These are phyloP conservation scores for Umimayanthus kanabou DNA, from an alignment of 92 coral and sea anemone genomes.

Conservation along the genomic window DNA sequence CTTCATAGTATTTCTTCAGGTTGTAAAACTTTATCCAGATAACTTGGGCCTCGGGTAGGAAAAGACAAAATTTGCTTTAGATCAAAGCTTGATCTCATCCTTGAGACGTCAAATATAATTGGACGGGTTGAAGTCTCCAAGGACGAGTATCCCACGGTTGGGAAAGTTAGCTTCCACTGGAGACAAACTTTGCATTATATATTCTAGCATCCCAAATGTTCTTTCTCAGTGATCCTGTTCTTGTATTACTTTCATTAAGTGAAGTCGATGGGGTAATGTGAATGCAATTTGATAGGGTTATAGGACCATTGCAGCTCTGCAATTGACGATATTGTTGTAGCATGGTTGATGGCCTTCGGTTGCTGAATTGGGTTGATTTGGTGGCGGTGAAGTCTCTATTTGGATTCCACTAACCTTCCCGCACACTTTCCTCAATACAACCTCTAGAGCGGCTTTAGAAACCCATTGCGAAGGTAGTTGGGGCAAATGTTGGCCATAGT, in stretches of 20 bases:
- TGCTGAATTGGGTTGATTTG: constrained; percentile 9
- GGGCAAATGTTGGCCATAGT: too few species aligned
- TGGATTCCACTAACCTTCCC: constrained; percentile 36
- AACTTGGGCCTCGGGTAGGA: constrained; percentile 48
- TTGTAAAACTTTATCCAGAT: constrained; percentile 50
- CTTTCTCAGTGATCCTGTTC: constrained; percentile 33
- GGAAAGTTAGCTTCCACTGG: constrained; percentile 47
- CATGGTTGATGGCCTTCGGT: constrained; percentile 37
- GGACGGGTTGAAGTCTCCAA: not conserved
- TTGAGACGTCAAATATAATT: constrained; percentile 30
- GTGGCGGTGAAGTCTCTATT: constrained; percentile 12
- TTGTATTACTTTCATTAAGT: constrained; percentile 1
- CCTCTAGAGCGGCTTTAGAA: constrained; percentile 14
- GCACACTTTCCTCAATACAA: constrained; percentile 34
- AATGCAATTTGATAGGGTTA: constrained; percentile 27
- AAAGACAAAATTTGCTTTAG: constrained; percentile 58
- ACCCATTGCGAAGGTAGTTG: not conserved
- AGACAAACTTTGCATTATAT: constrained; percentile 36
- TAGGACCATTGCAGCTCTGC: not conserved
- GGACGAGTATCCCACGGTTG: not conserved
- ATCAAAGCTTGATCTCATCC: constrained; percentile 50
- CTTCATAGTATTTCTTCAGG: not conserved
- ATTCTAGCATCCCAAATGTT: constrained; percentile 49
- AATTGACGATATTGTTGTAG: constrained; percentile 36
- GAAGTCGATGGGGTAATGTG: constrained; percentile 10